Percentiles rank a stretch among this genome's conserved stretches.
Conservation (phyloP, 2,797 vertebrate genomes). For the Crenichthys baileyi region DNA sequence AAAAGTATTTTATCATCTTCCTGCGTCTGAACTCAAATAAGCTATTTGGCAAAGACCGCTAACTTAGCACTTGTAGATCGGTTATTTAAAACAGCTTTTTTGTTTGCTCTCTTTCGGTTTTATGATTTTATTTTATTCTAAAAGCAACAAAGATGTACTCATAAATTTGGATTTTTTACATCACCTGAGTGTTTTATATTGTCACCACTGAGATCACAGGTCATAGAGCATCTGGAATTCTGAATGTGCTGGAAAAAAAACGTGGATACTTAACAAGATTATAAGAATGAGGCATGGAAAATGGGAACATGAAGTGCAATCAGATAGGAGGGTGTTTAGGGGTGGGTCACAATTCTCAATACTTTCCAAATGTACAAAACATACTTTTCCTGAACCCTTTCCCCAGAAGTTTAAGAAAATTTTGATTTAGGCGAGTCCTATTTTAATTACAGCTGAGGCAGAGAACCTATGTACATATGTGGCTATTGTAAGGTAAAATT, state of each 20-base stretch:
- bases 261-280: not conserved
- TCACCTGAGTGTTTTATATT: not conserved
- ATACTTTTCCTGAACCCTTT: no score
- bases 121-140: not conserved
- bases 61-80: not conserved
- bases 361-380: no score
- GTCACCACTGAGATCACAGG: not conserved
- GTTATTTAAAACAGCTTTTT: not conserved
- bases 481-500: no score
- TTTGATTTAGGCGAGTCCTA: no score
- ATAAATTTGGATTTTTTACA: not conserved
- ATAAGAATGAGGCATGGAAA: not conserved
- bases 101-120: not conserved
- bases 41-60: not conserved
- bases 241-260: not conserved
- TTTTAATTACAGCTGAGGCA: no score
- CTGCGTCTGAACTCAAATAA: slow-evolving; percentile 5
- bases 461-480: no score
- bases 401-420: no score
- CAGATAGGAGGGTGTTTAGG: not conserved
- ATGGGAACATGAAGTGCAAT: not conserved
- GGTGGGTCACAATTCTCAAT: no score
- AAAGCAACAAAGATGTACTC: not conserved
- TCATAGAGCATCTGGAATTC: not conserved
- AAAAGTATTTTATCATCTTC: not conserved